Conservation (phyloP, 1,140 invertebrate species). For the Parapsyche elsis region DNA sequence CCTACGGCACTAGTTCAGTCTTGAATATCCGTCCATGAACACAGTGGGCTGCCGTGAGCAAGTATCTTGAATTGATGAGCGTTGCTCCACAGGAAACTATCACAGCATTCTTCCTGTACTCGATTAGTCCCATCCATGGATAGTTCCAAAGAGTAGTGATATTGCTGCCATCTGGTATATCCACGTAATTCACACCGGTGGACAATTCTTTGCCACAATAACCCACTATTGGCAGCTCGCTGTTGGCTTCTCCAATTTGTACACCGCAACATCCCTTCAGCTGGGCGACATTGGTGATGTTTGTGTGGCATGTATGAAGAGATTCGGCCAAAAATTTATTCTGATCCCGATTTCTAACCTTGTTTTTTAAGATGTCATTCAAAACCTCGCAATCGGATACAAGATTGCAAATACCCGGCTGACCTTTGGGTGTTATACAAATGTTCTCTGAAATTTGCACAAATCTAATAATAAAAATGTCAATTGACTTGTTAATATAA, state of each 20-base stretch:
- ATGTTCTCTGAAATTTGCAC: too few relatives aligned
- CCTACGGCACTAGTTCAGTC: not conserved
- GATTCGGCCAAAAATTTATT: not conserved
- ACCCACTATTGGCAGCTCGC: not conserved
- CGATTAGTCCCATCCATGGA: not conserved
- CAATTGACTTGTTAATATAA: too few relatives aligned
- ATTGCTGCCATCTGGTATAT: not conserved
- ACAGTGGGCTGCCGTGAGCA: too few relatives aligned
- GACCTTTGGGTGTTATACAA: too few relatives aligned
- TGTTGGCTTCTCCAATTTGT: not conserved
- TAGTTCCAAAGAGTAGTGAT: not conserved
- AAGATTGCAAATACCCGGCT: too few relatives aligned
- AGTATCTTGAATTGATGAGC: too few relatives aligned
- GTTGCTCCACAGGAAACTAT: too few relatives aligned
- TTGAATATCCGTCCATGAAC: not conserved
- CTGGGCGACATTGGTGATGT: not conserved
- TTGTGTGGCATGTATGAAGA: not conserved
- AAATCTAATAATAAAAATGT: too few relatives aligned
- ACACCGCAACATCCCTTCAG: not conserved
- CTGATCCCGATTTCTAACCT: not conserved
- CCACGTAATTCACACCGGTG: not conserved
- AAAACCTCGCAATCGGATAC: too few relatives aligned
- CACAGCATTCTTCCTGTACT: not conserved
- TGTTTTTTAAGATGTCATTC: not conserved
- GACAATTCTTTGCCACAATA: not conserved